Percentiles rank a stretch among this genome's conserved stretches.
These are phyloP conservation scores for Schrankia costaestrigalis DNA, from an alignment of 2,888 invertebrate genomes.

Conservation along the genomic window DNA sequence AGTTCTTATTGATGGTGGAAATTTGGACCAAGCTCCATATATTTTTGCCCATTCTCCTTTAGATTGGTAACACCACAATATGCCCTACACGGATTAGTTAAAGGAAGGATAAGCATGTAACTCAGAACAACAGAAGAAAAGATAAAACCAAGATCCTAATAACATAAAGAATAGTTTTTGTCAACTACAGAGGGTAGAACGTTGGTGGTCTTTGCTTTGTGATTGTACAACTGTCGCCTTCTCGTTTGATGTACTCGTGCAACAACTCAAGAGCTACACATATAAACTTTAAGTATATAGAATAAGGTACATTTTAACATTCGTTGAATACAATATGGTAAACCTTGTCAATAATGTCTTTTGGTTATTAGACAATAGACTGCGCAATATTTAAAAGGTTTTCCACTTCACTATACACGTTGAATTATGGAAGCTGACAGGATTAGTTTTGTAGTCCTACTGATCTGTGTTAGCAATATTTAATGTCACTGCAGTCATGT, in stretches of 20 bases:
- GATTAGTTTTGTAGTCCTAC: not conserved
- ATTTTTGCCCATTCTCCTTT: too few species aligned
- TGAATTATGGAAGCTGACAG: conserved; percentile 5
- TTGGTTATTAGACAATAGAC: conserved; percentile 4
- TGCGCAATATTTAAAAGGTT: conserved; percentile 20
- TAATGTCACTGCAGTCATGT: too few species aligned
- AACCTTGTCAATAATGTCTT: conserved; percentile 16
- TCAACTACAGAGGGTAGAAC: conserved; percentile 1
- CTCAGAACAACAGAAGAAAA: too few species aligned
- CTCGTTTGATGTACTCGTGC: conserved; percentile 7
- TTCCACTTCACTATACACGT: conserved; percentile 8
- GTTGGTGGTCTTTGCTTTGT: conserved; percentile 27
- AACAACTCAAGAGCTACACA: not conserved
- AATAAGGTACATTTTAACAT: fast-evolving
- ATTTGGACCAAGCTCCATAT: too few species aligned
- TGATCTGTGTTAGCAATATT: too few species aligned
- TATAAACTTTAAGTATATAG: too few species aligned
- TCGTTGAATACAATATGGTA: not conserved
- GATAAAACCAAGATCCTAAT: too few species aligned
- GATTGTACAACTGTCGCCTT: conserved; percentile 22
- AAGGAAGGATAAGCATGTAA: too few species aligned
- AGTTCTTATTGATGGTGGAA: too few species aligned
- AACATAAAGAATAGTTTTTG: too few species aligned
- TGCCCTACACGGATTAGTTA: too few species aligned
- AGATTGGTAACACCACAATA: too few species aligned